These are phyloP conservation scores for Varroa destructor DNA, from an alignment of 1,140 invertebrate genomes.

Conservation along the genomic window DNA sequence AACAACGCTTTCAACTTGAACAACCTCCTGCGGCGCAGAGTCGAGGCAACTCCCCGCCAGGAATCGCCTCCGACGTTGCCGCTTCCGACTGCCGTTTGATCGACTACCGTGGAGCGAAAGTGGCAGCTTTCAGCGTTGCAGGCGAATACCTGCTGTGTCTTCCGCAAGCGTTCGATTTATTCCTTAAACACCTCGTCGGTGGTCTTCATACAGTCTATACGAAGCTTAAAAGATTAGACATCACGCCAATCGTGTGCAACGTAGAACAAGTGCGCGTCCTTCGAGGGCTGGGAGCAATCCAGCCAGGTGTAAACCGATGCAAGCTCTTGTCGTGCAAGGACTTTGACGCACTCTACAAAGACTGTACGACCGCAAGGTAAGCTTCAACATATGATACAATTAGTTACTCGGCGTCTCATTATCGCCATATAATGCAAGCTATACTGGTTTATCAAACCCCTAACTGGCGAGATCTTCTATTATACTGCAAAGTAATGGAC, in stretches of 20 bases:
- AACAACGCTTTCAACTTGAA: neutral
- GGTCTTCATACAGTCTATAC: slow-evolving; percentile 97
- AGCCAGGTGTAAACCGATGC: slow-evolving; percentile 96
- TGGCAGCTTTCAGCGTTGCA: slow-evolving; percentile 91
- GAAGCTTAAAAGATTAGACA: slow-evolving; percentile 93
- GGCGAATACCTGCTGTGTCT: slow-evolving; percentile 95
- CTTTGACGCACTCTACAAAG: slow-evolving; percentile 94
- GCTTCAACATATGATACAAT: slow-evolving; percentile 33
- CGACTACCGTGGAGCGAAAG: slow-evolving; percentile 87
- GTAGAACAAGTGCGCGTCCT: slow-evolving; percentile 97
- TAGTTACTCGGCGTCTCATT: neutral
- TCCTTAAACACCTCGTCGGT: slow-evolving; percentile 93
- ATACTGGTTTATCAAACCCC: neutral
- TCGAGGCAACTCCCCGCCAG: slow-evolving; percentile 31
- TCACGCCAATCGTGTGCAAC: slow-evolving; percentile 95
- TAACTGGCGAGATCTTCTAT: neutral
- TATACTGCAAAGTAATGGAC: neutral
- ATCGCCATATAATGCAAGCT: neutral
- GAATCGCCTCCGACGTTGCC: slow-evolving; percentile 60
- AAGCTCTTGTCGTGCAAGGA: slow-evolving; percentile 95
- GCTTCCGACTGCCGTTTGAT: slow-evolving; percentile 93
- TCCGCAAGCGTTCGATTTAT: slow-evolving; percentile 97
- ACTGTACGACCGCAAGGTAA: slow-evolving; percentile 99
- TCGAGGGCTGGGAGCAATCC: slow-evolving; percentile 88
- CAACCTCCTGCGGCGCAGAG: slow-evolving; percentile 1